A percentile compares a stretch with the other conserved stretches of the same genome.
phyloP scores from a whole-genome alignment of 2,797 vertebrate species.

The Ibycter americanus region DNA sequence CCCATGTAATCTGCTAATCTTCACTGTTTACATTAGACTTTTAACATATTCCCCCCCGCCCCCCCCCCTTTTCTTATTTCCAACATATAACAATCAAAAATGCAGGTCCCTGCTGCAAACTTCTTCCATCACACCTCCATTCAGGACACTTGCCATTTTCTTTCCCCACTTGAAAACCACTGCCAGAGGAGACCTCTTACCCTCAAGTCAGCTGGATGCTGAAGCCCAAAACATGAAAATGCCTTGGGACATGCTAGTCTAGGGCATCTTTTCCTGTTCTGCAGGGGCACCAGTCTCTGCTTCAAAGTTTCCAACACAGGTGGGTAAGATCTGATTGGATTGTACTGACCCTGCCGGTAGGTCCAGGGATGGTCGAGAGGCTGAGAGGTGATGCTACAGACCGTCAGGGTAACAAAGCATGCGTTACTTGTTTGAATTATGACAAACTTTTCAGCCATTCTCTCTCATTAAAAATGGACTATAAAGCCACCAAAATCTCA shows the following conservation, averaged over 20 bases:
- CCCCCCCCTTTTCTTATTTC: background rate
- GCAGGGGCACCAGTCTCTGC: background rate
- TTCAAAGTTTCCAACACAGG: background rate
- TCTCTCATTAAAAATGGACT: background rate
- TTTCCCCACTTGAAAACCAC: background rate
- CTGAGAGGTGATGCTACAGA: background rate
- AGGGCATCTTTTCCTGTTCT: background rate
- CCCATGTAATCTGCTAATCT: background rate
- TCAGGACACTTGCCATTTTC: background rate
- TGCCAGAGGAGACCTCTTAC: background rate
- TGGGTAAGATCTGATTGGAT: background rate
- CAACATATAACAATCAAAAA: background rate
- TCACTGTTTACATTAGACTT: background rate
- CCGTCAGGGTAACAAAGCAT: background rate
- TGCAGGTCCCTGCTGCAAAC: background rate
- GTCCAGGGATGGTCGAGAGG: background rate
- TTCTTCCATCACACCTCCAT: background rate
- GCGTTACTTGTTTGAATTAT: background rate
- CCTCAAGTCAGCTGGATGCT: background rate
- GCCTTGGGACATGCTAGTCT: background rate
- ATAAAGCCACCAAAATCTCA: background rate
- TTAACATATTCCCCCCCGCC: rapidly evolving
- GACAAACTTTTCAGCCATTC: background rate
- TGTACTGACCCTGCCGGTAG: rapidly evolving
- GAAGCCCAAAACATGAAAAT: background rate